These are phyloP conservation scores for Diadema setosum DNA, from an alignment of 35 echinoderm and acorn worm species.

Conservation along the genomic window DNA sequence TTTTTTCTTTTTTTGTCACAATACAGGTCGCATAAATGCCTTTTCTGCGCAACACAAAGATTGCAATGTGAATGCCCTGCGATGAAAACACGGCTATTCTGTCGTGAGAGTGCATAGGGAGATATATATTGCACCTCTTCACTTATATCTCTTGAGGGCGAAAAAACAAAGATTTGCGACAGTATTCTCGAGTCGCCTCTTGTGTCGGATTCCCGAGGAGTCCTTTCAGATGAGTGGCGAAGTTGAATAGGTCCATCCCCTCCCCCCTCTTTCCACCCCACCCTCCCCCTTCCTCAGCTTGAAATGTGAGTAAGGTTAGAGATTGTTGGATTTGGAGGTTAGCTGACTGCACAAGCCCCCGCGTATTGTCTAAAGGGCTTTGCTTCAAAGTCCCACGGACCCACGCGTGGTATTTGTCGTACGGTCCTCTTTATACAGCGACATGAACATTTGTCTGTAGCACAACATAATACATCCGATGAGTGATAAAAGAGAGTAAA, in stretches of 20 bases:
- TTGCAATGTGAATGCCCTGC: neutral
- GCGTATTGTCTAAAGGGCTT: neutral
- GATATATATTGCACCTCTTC: neutral
- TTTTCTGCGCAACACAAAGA: neutral
- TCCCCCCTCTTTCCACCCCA: too few relatives aligned
- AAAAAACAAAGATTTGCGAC: too few relatives aligned
- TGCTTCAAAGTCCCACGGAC: neutral
- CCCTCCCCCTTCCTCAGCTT: too few relatives aligned
- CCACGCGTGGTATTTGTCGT: neutral
- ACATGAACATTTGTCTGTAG: neutral
- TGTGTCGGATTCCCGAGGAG: too few relatives aligned
- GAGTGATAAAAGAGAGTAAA: neutral
- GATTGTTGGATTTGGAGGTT: neutral
- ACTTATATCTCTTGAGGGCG: too few relatives aligned
- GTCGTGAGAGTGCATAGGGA: neutral
- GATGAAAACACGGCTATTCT: neutral
- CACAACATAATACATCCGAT: neutral
- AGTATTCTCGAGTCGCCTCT: too few relatives aligned
- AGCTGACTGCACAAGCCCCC: neutral
- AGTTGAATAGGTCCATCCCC: too few relatives aligned
- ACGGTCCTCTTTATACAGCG: neutral
- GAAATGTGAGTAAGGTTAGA: too few relatives aligned
- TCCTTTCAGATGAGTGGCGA: too few relatives aligned
- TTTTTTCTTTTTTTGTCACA: too few relatives aligned
- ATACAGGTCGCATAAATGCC: neutral